Percentiles rank a stretch among this genome's conserved stretches.
Conservation (phyloP, 2,888 invertebrate species). For the Xylophagus ater region DNA sequence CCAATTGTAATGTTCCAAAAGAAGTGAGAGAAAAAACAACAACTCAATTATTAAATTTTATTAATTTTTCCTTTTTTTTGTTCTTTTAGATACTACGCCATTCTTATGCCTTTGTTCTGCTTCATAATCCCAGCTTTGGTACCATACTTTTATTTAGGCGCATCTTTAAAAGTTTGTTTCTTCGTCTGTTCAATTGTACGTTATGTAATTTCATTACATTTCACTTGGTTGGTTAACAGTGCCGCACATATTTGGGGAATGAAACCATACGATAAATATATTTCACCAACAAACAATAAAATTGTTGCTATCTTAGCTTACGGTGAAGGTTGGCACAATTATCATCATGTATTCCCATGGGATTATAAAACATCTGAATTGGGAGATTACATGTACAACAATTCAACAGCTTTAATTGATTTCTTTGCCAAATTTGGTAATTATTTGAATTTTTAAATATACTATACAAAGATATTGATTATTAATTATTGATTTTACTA, state of each 20-base stretch:
- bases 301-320: constrained; percentile 54
- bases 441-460: constrained; percentile 9
- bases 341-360: constrained; percentile 81
- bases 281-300: constrained; percentile 59
- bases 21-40: constrained; percentile 47
- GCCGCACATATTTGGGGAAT: constrained; percentile 88
- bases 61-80: not conserved
- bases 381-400: constrained; percentile 52
- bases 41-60: not conserved
- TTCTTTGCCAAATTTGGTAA: constrained; percentile 58
- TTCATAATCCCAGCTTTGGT: constrained; percentile 70
- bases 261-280: constrained; percentile 72
- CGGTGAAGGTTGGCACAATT: constrained; percentile 81
- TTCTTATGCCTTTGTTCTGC: constrained; percentile 63
- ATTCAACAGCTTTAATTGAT: constrained; percentile 53
- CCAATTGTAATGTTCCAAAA: constrained; percentile 77
- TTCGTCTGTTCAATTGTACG: constrained; percentile 63
- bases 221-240: constrained; percentile 89
- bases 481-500: not conserved
- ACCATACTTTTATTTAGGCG: constrained; percentile 67
- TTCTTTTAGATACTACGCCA: constrained; percentile 45
- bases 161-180: constrained; percentile 61
- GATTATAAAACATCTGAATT: constrained; percentile 66
- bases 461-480: constrained; percentile 2
- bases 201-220: constrained; percentile 66